Evolutionary conservation across 1,140 invertebrate species (phyloP).

Genomic region (Aphelinus atriplicis): DNA sequence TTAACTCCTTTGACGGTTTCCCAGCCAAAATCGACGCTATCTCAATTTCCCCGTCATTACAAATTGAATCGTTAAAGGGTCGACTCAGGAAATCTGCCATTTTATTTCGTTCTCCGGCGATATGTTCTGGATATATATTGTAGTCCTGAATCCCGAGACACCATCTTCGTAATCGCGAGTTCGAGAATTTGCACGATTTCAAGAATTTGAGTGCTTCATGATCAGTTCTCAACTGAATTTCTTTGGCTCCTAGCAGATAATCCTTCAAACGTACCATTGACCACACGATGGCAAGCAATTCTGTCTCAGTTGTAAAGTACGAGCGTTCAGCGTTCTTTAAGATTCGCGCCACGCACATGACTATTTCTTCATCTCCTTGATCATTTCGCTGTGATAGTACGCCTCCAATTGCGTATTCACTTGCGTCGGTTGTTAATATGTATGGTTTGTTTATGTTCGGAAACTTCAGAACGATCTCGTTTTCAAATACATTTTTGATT

Average conservation of each 20-base stretch:
- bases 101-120: constrained; percentile 12
- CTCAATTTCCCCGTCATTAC: too few relatives aligned
- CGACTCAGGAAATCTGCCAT: constrained; percentile 16
- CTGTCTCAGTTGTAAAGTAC: constrained; percentile 59
- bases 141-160: constrained; percentile 8
- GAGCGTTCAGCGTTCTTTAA: constrained; percentile 43
- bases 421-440: constrained; percentile 52
- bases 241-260: constrained; percentile 45
- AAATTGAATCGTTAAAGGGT: too few relatives aligned
- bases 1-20: too few relatives aligned
- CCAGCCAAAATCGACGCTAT: too few relatives aligned
- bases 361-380: too few relatives aligned
- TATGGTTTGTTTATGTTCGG: constrained; percentile 47
- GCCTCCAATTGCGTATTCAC: constrained; percentile 35
- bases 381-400: too few relatives aligned
- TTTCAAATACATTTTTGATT: background rate
- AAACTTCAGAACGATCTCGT: constrained; percentile 44
- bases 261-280: constrained; percentile 55
- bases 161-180: constrained; percentile 13
- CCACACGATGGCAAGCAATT: constrained; percentile 59
- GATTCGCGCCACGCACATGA: background rate
- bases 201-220: constrained; percentile 15
- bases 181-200: constrained; percentile 5
- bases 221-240: constrained; percentile 10
- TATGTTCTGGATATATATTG: constrained; percentile 11